Conservation (phyloP, 2,797 vertebrate species). For the Tapera naevia region DNA sequence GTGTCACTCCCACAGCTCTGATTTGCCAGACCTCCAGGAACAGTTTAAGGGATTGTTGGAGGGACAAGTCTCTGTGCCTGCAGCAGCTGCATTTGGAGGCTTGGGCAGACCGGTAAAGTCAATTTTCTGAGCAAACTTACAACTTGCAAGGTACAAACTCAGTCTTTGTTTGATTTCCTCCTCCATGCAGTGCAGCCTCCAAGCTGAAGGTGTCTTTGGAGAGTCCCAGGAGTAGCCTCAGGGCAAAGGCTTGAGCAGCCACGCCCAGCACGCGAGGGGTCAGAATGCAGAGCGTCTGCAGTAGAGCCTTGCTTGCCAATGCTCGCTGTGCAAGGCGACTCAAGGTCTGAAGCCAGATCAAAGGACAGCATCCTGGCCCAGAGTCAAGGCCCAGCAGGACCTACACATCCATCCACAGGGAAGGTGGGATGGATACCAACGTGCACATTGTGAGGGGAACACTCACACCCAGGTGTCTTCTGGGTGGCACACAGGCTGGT, state of each 20-base stretch:
- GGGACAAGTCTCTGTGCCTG: not conserved
- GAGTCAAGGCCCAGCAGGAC: not conserved
- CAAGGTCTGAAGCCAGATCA: not conserved
- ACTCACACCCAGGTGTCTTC: not conserved
- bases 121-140: not conserved
- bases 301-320: not conserved
- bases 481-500: accelerated
- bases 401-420: accelerated
- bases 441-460: not conserved
- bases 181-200: not conserved
- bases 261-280: not conserved
- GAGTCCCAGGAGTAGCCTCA: not conserved
- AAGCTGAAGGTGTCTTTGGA: not conserved
- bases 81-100: not conserved
- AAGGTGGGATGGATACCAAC: not conserved
- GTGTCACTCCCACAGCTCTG: not conserved
- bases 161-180: not conserved
- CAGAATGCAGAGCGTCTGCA: not conserved
- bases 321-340: not conserved
- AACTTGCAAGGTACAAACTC: not conserved
- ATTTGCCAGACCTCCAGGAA: not conserved
- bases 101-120: not conserved
- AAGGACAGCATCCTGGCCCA: not conserved
- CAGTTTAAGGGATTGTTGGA: accelerated
- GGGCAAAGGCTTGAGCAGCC: not conserved